These are phyloP conservation scores for Lordiphosa andalusiaca DNA, from an alignment of 2,888 invertebrate genomes.

Conservation along the genomic window DNA sequence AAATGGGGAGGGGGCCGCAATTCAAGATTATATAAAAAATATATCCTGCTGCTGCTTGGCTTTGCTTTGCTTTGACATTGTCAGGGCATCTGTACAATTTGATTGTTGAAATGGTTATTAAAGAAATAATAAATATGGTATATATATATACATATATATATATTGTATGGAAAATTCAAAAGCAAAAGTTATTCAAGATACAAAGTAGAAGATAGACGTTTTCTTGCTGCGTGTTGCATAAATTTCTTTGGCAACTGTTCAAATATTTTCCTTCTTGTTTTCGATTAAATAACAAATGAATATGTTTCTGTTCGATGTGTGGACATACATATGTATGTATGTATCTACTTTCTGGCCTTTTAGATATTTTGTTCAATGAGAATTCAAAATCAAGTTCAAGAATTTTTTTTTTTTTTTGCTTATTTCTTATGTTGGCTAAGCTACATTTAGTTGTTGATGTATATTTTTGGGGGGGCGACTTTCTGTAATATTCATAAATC, in stretches of 20 bases:
- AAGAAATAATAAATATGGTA: conserved; percentile 15
- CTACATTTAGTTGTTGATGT: conserved; percentile 21
- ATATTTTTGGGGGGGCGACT: no score
- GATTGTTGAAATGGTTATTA: conserved; percentile 23
- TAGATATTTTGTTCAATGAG: conserved; percentile 18
- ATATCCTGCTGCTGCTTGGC: conserved; percentile 2
- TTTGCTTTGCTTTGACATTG: neutral
- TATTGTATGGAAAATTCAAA: conserved; percentile 37
- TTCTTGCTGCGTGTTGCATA: conserved; percentile 48
- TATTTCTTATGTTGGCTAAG: conserved; percentile 19
- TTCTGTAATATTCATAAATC: no score
- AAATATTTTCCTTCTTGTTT: conserved; percentile 50
- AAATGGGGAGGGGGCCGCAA: conserved; percentile 11
- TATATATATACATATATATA: conserved; percentile 4
- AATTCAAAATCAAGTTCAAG: conserved; percentile 69
- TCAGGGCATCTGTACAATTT: conserved; percentile 23
- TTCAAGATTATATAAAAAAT: conserved; percentile 28
- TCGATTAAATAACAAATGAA: conserved; percentile 48
- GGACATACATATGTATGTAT: conserved; percentile 13
- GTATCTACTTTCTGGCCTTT: conserved; percentile 9
- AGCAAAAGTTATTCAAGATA: conserved; percentile 28
- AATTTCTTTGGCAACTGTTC: conserved; percentile 68
- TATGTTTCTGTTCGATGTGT: conserved; percentile 34
- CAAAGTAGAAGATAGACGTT: conserved; percentile 10
- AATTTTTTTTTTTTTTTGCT: conserved; percentile 19